A percentile compares a stretch with the other conserved stretches of the same genome.
These are phyloP conservation scores for Eumaeus atala DNA, from an alignment of 1,140 invertebrate species.

Conservation along the genomic window DNA sequence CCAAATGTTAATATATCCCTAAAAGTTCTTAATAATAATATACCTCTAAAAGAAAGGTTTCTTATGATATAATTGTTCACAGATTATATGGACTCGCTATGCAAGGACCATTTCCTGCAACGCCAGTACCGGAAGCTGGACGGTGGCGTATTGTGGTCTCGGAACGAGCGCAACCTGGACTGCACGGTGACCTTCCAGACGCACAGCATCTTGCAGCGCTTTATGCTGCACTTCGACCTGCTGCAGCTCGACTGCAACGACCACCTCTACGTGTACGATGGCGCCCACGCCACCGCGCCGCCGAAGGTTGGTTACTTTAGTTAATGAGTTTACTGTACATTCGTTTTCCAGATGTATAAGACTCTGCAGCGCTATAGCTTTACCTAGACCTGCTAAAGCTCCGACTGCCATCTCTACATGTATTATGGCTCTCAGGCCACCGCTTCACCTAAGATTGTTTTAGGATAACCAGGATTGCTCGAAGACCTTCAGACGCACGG, in stretches of 20 bases:
- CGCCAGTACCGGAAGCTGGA: slow-evolving; percentile 92
- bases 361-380: slow-evolving; percentile 93
- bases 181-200: slow-evolving; percentile 95
- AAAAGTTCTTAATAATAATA: too few relatives aligned
- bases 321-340: slow-evolving; percentile 55
- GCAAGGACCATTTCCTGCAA: slow-evolving; percentile 90
- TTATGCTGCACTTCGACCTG: slow-evolving; percentile 91
- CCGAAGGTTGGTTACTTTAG: slow-evolving; percentile 80
- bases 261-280: slow-evolving; percentile 93
- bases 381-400: slow-evolving; percentile 86
- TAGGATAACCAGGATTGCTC: slow-evolving; percentile 22
- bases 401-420: slow-evolving; percentile 93
- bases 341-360: slow-evolving; percentile 94
- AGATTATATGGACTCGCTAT: slow-evolving; percentile 90
- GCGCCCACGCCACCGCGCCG: slow-evolving; percentile 88
- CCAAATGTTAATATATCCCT: too few relatives aligned
- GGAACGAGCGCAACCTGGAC: slow-evolving; percentile 91
- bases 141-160: slow-evolving; percentile 89
- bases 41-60: too few relatives aligned
- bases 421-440: slow-evolving; percentile 93
- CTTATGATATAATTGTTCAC: slow-evolving; percentile 25
- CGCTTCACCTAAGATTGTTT: slow-evolving; percentile 85
- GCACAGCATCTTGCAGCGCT: slow-evolving; percentile 92
- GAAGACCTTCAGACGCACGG: slow-evolving; percentile 94
- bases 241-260: slow-evolving; percentile 93